Evolutionary conservation across 2,797 vertebrate species (phyloP).

Genomic region (Oceanodroma leucorhoa): DNA sequence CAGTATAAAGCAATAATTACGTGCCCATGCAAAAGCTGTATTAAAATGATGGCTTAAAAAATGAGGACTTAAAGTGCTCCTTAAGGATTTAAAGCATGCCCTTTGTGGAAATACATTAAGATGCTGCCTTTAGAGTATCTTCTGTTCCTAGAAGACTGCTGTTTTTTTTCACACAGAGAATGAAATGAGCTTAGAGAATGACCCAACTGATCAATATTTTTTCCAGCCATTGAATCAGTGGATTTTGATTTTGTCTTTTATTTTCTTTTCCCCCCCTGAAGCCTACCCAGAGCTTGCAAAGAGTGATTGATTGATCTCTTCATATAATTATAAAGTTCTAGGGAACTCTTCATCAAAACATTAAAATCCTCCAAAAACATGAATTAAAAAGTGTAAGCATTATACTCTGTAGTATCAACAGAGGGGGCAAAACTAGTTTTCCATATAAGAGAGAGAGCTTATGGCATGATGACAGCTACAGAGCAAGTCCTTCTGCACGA

Average conservation of each 20-base stretch:
- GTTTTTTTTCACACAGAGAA: constrained; percentile 43
- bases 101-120: constrained; percentile 27
- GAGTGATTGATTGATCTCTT: constrained; percentile 4
- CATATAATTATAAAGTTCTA: not conserved
- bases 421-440: not conserved
- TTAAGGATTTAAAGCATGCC: not conserved
- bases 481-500: not conserved
- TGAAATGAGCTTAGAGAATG: constrained; percentile 36
- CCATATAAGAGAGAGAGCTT: not conserved
- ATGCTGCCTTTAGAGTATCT: constrained; percentile 11
- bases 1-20: not conserved
- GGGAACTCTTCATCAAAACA: not conserved
- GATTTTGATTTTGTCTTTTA: constrained; percentile 50
- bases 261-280: not conserved
- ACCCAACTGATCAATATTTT: constrained; percentile 44
- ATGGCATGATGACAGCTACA: not conserved
- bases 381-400: not conserved
- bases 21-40: not conserved
- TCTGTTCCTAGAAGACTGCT: constrained; percentile 40
- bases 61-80: not conserved
- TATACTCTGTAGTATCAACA: not conserved
- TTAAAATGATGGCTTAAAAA: constrained; percentile 31
- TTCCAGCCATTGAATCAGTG: constrained; percentile 6
- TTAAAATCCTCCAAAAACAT: not conserved
- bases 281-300: not conserved